Percentiles rank a stretch among this genome's conserved stretches.
Evolutionary conservation across 2,888 invertebrate species (phyloP).

Genomic region (Adela reaumurella): DNA sequence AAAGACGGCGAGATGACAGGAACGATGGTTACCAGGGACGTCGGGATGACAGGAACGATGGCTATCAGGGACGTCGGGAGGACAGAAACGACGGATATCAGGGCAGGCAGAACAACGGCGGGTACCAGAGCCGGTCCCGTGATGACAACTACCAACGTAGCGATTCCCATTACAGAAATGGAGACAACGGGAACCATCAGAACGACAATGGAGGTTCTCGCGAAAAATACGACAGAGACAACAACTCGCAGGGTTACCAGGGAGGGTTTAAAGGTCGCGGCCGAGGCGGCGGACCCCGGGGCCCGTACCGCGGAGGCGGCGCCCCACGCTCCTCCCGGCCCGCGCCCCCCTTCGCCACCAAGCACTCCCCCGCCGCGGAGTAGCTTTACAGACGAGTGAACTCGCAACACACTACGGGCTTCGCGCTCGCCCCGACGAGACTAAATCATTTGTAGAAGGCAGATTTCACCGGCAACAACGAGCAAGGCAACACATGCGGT

Average conservation of each 20-base stretch:
- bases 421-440: too few relatives aligned
- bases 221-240: constrained; percentile 43
- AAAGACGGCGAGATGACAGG: constrained; percentile 4
- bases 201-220: constrained; percentile 50
- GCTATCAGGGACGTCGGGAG: too few relatives aligned
- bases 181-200: constrained; percentile 39
- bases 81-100: too few relatives aligned
- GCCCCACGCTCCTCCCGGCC: constrained; percentile 30
- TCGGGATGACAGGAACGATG: constrained; percentile 18
- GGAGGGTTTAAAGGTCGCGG: constrained; percentile 58
- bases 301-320: constrained; percentile 28
- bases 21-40: constrained; percentile 27
- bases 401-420: constrained; percentile 18
- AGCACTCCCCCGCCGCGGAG: constrained; percentile 32
- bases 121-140: constrained; percentile 22
- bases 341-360: constrained; percentile 28
- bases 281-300: constrained; percentile 30
- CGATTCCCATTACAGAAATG: constrained; percentile 39
- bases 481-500: constrained; percentile 51
- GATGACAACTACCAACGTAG: constrained; percentile 25
- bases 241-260: constrained; percentile 45
- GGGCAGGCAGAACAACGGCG: too few relatives aligned
- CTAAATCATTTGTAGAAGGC: constrained; percentile 62
- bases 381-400: constrained; percentile 20
- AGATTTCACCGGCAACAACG: constrained; percentile 69